Evolutionary conservation across 2,113 vertebrate species (phyloP).

Genomic region (Sinocyclocheilus rhinocerous): DNA sequence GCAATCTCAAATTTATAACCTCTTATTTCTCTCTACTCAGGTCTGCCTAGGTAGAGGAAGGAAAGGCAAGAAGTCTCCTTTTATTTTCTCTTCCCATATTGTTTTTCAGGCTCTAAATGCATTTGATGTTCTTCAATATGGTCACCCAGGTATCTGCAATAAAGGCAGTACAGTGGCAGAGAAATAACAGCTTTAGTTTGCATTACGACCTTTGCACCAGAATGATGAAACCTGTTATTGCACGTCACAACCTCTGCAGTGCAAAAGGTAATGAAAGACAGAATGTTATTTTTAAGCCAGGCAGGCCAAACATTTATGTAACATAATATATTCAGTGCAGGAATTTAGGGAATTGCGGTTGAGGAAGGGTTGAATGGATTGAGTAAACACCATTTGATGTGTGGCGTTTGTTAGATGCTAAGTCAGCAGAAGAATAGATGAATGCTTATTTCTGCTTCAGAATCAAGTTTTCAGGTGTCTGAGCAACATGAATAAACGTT

Average conservation of each 20-base stretch:
- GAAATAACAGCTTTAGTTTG: slow-evolving; percentile 8
- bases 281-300: background rate
- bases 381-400: background rate
- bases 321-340: background rate
- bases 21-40: slow-evolving; percentile 4
- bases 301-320: background rate
- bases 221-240: slow-evolving; percentile 20
- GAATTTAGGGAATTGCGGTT: background rate
- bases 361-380: slow-evolving; percentile 9
- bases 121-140: slow-evolving; percentile 21
- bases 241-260: slow-evolving; percentile 19
- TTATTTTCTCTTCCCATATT: slow-evolving; percentile 9
- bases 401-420: background rate
- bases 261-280: background rate
- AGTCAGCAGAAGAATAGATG: slow-evolving; percentile 24
- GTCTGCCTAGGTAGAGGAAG: background rate
- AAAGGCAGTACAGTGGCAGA: background rate
- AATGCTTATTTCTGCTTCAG: slow-evolving; percentile 8
- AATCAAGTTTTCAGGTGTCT: background rate
- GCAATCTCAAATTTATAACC: slow-evolving; percentile 1
- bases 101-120: slow-evolving; percentile 21
- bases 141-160: background rate
- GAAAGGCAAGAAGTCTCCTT: background rate
- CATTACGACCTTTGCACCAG: slow-evolving; percentile 3
- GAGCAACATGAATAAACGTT: background rate